Percentiles rank a stretch among this genome's conserved stretches.
These are phyloP conservation scores for Bembecia ichneumoniformis DNA, from an alignment of 2,888 invertebrate species.

Conservation along the genomic window DNA sequence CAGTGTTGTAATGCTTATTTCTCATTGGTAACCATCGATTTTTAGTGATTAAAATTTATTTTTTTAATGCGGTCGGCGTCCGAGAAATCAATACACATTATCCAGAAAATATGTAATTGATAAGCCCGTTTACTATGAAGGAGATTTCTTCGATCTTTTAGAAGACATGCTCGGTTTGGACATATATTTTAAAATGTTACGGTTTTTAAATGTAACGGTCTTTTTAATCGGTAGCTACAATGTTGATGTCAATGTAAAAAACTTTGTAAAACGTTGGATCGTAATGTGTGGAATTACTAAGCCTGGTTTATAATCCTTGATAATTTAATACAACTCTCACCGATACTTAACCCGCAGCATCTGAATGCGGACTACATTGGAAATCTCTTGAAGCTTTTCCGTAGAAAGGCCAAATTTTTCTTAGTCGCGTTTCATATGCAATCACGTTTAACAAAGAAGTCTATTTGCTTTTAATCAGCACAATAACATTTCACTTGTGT, in stretches of 20 bases:
- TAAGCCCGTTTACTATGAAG: no score
- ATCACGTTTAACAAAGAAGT: not conserved
- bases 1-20: slow-evolving; percentile 25
- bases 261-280: no score
- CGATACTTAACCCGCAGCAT: slow-evolving; percentile 14
- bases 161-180: no score
- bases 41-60: no score
- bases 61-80: slow-evolving; percentile 30
- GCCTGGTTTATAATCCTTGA: slow-evolving; percentile 8
- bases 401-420: not conserved
- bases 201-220: no score
- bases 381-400: slow-evolving; percentile 17
- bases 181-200: no score
- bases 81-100: slow-evolving; percentile 16
- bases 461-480: not conserved
- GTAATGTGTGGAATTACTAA: no score
- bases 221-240: no score
- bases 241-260: no score
- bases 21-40: slow-evolving; percentile 16
- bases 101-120: no score
- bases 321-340: slow-evolving; percentile 28
- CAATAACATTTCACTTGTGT: no score
- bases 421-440: not conserved
- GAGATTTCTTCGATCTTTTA: no score
- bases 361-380: slow-evolving; percentile 2